A percentile compares a stretch with the other conserved stretches of the same genome.
These are phyloP conservation scores for Amniataba percoides DNA, from an alignment of 2,797 vertebrate genomes.

Conservation along the genomic window DNA sequence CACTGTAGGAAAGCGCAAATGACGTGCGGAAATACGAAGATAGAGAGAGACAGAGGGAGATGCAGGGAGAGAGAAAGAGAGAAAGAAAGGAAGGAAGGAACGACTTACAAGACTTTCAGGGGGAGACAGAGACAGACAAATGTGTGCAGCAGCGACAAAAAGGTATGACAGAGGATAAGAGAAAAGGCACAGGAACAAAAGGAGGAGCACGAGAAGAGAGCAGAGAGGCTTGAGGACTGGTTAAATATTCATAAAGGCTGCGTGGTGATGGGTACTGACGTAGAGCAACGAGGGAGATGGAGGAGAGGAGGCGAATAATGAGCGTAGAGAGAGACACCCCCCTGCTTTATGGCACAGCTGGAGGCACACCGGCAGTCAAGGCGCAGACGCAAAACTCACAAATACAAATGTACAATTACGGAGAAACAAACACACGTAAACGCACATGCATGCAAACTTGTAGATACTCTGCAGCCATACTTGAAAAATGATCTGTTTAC, in stretches of 20 bases:
- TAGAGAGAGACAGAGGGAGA: slow-evolving; percentile 3
- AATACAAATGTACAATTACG: slow-evolving; percentile 64
- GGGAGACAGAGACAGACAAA: slow-evolving; percentile 49
- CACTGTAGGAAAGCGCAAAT: slow-evolving; percentile 41
- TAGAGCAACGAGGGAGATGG: slow-evolving; percentile 53
- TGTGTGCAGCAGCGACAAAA: slow-evolving; percentile 47
- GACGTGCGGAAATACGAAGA: slow-evolving; percentile 37
- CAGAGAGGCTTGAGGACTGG: slow-evolving; percentile 56
- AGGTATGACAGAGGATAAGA: slow-evolving; percentile 45
- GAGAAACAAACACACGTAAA: slow-evolving; percentile 35
- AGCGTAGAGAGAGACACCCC: slow-evolving; percentile 61
- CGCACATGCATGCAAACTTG: slow-evolving; percentile 20
- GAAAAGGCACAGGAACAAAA: slow-evolving; percentile 39
- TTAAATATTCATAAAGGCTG: slow-evolving; percentile 79
- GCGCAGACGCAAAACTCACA: slow-evolving; percentile 41
- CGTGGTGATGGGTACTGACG: slow-evolving; percentile 68
- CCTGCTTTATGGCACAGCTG: slow-evolving; percentile 69
- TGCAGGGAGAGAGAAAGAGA: not conserved
- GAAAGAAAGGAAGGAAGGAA: slow-evolving; percentile 17
- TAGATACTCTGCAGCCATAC: not conserved
- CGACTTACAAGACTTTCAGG: slow-evolving; percentile 39
- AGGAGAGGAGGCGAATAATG: slow-evolving; percentile 66
- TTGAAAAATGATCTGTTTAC: slow-evolving; percentile 10
- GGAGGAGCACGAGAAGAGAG: slow-evolving; percentile 35
- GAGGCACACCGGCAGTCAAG: slow-evolving; percentile 48